These are phyloP conservation scores for Channa maculata DNA, from an alignment of 2,113 vertebrate genomes.

Conservation along the genomic window DNA sequence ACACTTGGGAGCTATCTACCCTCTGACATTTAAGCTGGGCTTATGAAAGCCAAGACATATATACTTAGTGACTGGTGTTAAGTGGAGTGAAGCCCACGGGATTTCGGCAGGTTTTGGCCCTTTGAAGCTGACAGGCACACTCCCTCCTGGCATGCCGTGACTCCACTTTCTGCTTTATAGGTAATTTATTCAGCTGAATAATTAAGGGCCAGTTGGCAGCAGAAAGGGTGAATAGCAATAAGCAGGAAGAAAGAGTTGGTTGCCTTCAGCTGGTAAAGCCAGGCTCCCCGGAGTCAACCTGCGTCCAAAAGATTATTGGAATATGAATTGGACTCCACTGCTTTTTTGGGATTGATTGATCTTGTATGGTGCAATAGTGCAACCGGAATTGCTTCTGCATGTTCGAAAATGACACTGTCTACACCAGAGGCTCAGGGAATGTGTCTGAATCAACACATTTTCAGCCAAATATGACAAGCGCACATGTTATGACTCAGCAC, in stretches of 20 bases:
- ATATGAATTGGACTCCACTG: constrained; percentile 48
- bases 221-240: constrained; percentile 79
- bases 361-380: constrained; percentile 18
- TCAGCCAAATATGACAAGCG: not conserved
- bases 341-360: constrained; percentile 48
- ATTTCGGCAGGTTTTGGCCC: constrained; percentile 71
- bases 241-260: constrained; percentile 59
- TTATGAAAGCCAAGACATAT: constrained; percentile 76
- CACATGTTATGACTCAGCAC: not conserved
- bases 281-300: constrained; percentile 56
- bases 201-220: constrained; percentile 76
- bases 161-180: constrained; percentile 79
- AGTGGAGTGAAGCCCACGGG: constrained; percentile 78
- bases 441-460: constrained; percentile 21
- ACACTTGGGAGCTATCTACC: constrained; percentile 63
- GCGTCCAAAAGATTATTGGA: constrained; percentile 44
- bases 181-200: constrained; percentile 83
- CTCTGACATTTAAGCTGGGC: constrained; percentile 67
- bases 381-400: not conserved
- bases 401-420: not conserved
- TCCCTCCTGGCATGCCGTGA: constrained; percentile 77
- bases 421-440: not conserved
- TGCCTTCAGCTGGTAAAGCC: constrained; percentile 60
- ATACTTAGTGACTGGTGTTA: constrained; percentile 80
- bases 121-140: constrained; percentile 80